phyloP scores from a whole-genome alignment of 2,797 vertebrate species.

The Betta splendens region DNA sequence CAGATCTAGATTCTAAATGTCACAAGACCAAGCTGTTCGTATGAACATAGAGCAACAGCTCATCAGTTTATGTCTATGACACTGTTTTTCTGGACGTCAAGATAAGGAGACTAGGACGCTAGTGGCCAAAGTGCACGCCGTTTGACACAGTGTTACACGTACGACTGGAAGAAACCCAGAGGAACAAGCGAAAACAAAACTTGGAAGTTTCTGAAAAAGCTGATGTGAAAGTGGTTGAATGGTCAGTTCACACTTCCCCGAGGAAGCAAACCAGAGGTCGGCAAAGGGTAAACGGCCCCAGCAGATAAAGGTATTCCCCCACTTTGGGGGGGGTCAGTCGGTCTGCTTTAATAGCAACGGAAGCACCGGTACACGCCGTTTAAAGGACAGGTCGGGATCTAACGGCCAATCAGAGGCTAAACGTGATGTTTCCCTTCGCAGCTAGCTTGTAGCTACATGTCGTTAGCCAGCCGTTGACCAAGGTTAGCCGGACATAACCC shows the following conservation, averaged over 20 bases:
- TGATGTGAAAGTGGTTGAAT: slow-evolving; percentile 26
- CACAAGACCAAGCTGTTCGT: not conserved
- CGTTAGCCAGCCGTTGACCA: not conserved
- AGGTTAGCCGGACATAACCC: slow-evolving; percentile 4
- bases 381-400: too few relatives aligned
- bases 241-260: not conserved
- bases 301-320: not conserved
- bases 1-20: slow-evolving; percentile 1
- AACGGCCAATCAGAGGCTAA: too few relatives aligned
- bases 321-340: too few relatives aligned
- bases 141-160: not conserved
- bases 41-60: not conserved
- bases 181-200: not conserved
- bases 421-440: too few relatives aligned
- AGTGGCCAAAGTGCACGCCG: not conserved
- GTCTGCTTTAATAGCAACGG: too few relatives aligned
- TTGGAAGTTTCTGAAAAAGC: not conserved
- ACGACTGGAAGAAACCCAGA: not conserved
- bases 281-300: not conserved
- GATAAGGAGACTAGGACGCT: not conserved
- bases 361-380: too few relatives aligned
- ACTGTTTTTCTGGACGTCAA: not conserved
- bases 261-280: not conserved
- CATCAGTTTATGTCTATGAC: not conserved
- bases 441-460: too few relatives aligned